Base-by-base conservation (phyloP, 92 coral and sea anemone genomes). In the Umimayanthus chanpuru region DNA sequence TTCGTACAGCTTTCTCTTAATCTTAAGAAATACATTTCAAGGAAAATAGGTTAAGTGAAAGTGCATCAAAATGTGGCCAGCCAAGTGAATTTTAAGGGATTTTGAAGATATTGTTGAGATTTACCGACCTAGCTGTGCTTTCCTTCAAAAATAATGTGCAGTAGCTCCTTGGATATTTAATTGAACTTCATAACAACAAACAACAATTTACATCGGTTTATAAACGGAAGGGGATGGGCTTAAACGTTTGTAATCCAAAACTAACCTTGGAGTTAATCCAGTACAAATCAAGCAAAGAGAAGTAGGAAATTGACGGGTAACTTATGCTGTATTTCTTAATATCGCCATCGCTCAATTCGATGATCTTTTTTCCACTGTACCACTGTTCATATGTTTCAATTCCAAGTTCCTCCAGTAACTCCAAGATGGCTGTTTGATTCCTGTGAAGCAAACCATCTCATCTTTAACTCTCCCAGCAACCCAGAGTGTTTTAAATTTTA, bases 361-460 rank as follows among this genome's bases (percentile, higher is more conserved):
- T 47, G 49, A 95, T 81, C 84, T 95, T 95, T 40, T 91, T 90
- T 76, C 99, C 99, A 80, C 81, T 90, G 39, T 73, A 86, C 94
- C 95, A 97, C 87, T 97, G 99, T 26, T 94, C 93, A 75, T 91
- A 97, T 32, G 94, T 90, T 85, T 95, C 96, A 71, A 95, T 72
- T 41, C 90, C 94, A 64, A 97, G 90, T 79, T 90, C 95, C 41
- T 88, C 89, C 71, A 97, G 82, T 79, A 97, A 88, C 73, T 86
- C 88, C 76, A 90, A 85, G 78, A 97, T 88, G 79, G 91, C 94
- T 85, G 90, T 90, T 85, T 97, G 99, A 65, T 56, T 88, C 39
- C 99, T 97, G 72, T 9, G 55, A 86, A 49, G 58, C 18, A 53
- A 11, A 11, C 12, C 58, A 53, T 53, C 20, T 53, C 58, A 53